These are phyloP conservation scores for Crotalus horridus DNA, from an alignment of 2,113 vertebrate species.

Conservation along the genomic window DNA sequence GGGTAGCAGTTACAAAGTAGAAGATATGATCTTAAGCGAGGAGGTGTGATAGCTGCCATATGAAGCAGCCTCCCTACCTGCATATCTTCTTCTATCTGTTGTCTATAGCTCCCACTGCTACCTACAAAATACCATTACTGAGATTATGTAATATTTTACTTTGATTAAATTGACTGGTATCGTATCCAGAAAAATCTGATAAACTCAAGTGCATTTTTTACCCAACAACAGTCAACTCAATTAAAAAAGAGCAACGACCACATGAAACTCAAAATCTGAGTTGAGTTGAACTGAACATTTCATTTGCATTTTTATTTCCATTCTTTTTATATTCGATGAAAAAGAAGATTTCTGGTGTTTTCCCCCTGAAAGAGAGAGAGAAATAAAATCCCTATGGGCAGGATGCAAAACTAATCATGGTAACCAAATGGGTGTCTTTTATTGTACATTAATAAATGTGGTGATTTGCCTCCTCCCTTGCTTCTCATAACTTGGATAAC, in stretches of 20 bases:
- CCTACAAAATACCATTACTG: background rate
- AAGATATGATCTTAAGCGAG: background rate
- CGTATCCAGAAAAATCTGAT: background rate
- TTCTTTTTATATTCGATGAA: background rate
- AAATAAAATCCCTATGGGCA: background rate
- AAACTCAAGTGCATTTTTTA: background rate
- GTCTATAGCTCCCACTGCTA: background rate
- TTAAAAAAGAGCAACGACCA: background rate
- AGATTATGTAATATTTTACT: background rate
- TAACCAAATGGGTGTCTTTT: background rate
- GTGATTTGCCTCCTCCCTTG: background rate
- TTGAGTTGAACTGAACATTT: background rate
- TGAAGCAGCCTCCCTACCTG: background rate
- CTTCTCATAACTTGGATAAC: background rate
- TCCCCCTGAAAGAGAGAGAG: background rate
- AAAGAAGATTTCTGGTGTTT: background rate
- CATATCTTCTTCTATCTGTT: background rate
- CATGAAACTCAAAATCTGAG: background rate
- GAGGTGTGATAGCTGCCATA: background rate
- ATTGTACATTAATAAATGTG: background rate
- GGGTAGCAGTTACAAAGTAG: background rate
- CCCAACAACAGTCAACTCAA: background rate
- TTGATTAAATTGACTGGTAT: background rate
- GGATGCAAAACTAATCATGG: background rate
- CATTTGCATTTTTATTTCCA: background rate